A percentile compares a stretch with the other conserved stretches of the same genome.
Conservation (phyloP, 1,140 invertebrate genomes). For the Zaprionus ornatus region DNA sequence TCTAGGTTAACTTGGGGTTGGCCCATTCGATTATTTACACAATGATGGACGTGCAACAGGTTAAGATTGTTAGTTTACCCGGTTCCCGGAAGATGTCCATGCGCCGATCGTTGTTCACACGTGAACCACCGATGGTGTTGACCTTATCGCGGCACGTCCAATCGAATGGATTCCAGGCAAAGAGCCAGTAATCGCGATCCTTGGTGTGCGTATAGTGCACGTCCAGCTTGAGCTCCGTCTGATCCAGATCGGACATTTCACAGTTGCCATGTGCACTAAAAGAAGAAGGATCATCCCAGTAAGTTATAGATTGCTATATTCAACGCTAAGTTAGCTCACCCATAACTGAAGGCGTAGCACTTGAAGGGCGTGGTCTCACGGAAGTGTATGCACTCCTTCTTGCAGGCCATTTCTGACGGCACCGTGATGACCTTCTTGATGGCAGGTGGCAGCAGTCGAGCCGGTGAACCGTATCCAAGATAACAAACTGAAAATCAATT, state of each 20-base stretch:
- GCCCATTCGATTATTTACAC: slow-evolving; percentile 73
- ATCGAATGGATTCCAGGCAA: slow-evolving; percentile 86
- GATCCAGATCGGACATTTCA: slow-evolving; percentile 87
- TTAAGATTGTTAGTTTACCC: slow-evolving; percentile 82
- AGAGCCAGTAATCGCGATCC: slow-evolving; percentile 86
- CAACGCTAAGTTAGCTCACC: slow-evolving; percentile 81
- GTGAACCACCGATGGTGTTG: slow-evolving; percentile 80
- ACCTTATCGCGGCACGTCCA: slow-evolving; percentile 83
- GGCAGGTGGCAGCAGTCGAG: slow-evolving; percentile 87
- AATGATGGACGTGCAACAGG: slow-evolving; percentile 81
- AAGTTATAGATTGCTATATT: not conserved
- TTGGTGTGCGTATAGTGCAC: slow-evolving; percentile 86
- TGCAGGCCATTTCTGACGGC: slow-evolving; percentile 88
- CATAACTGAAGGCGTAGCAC: slow-evolving; percentile 90
- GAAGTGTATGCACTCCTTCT: slow-evolving; percentile 87
- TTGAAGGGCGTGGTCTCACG: slow-evolving; percentile 86
- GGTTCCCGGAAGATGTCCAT: slow-evolving; percentile 84
- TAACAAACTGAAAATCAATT: slow-evolving; percentile 87
- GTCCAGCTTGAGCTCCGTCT: slow-evolving; percentile 87
- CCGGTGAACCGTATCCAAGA: slow-evolving; percentile 88
- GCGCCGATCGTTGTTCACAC: slow-evolving; percentile 81
- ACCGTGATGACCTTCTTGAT: slow-evolving; percentile 87
- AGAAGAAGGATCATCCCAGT: not conserved
- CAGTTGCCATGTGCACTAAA: slow-evolving; percentile 83
- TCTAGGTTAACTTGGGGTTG: slow-evolving; percentile 19